Evolutionary conservation across 2,888 invertebrate species (phyloP).

Genomic region (Achlya flavicornis): DNA sequence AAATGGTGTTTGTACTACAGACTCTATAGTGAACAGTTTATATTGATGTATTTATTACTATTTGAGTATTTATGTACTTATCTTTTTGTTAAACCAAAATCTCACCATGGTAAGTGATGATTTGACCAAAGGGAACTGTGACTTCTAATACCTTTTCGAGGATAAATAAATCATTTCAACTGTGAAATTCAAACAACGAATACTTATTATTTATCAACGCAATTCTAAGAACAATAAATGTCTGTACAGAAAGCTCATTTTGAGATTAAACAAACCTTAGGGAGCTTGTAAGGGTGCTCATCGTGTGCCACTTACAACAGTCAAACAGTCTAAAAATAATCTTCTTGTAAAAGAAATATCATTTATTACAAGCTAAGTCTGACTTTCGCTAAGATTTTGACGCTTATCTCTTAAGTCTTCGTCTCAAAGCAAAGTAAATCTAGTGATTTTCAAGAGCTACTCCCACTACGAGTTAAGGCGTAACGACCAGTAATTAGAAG

Average conservation of each 20-base stretch:
- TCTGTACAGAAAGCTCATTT: slow-evolving; percentile 29
- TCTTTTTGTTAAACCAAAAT: no score
- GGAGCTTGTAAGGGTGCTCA: slow-evolving; percentile 14
- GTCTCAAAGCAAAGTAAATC: not conserved
- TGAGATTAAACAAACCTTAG: slow-evolving; percentile 26
- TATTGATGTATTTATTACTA: no score
- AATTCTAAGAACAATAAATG: slow-evolving; percentile 30
- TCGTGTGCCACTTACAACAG: slow-evolving; percentile 20
- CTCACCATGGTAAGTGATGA: no score
- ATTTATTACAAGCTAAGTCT: slow-evolving; percentile 1
- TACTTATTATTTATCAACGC: slow-evolving; percentile 13
- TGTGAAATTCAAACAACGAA: no score
- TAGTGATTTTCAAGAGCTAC: not conserved
- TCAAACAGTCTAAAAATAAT: slow-evolving; percentile 19
- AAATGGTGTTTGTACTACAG: no score
- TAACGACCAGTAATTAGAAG: not conserved
- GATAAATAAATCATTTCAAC: no score
- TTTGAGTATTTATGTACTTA: no score
- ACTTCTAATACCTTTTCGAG: no score
- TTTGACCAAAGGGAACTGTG: no score
- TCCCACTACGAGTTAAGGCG: not conserved
- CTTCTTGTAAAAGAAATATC: slow-evolving; percentile 14
- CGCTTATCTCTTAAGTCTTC: not conserved
- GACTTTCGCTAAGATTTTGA: not conserved
- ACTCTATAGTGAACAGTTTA: not conserved